Base-by-base conservation (phyloP, 1,140 invertebrate species). In the Mycetomoellerius zeteki region DNA sequence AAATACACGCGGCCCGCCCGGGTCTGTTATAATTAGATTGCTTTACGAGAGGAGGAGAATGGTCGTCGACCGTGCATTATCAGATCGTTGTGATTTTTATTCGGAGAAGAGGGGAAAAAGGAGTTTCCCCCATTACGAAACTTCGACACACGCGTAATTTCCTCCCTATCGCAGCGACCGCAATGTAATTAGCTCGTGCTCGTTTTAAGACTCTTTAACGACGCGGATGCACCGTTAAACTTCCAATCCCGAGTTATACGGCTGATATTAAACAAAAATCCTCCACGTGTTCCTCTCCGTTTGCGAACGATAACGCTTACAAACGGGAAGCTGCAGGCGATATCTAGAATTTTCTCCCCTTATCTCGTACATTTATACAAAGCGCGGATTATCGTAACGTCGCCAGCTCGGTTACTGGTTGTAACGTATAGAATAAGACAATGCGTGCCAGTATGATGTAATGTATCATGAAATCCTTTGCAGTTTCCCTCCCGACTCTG, bases 61-160 rank as follows among this genome's bases (percentile, higher is more conserved):
- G 37, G 37, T 71, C 65, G 19, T 47, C 54, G 21, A 72, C 5
- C 67, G 33, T 24, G 67, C 50, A 16, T 81, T 81, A 81, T 72
- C 78, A 72, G 21, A 56, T 81, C 30, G 50, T 47, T 56, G 50
- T 7, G 52, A 81, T 81, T 71, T 81, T 81, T 71, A 58, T 71
- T 21, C 30, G 4, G 27, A 5, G 19, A 12, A 8, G 30, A 19
- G 10, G 19, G 19, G 21, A 7, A 16, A 24, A 27, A 27, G 6
- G 7, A 12, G 0, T 56, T 37, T n/a, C n/a, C 7, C 33, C 62
- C 24, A 16, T 84, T 30, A 21, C 52, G 14, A 21, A 75, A 75
- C 54, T 73, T 75, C 24, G 37, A 60, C 52, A 50, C 50, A 21
- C 47, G 7, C 62, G 47, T 33, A 64, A 78, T 78, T 43, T 58